These are phyloP conservation scores for Apostichopus californicus DNA, from an alignment of 35 echinoderm and acorn worm species.

Conservation along the genomic window DNA sequence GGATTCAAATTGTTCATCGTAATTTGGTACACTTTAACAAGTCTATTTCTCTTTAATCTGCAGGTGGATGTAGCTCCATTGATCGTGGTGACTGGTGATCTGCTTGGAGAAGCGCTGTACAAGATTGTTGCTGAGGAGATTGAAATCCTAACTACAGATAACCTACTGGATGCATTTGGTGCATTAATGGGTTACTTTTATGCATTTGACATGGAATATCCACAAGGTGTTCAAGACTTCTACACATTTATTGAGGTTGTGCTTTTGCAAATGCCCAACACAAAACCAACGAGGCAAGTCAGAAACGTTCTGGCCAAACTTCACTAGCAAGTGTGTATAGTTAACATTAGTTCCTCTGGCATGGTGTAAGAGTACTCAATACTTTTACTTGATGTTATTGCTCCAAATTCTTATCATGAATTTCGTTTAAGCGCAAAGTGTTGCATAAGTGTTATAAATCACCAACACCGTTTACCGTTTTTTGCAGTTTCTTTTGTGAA, in stretches of 20 bases:
- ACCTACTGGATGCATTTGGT: background rate
- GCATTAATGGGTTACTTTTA: background rate
- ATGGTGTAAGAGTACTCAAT: too few relatives aligned
- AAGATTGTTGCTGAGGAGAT: slow-evolving; percentile 2
- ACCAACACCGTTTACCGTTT: too few relatives aligned
- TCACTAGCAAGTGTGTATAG: background rate
- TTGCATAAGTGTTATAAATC: too few relatives aligned
- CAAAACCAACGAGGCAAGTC: background rate
- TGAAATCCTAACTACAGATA: background rate
- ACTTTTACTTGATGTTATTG: too few relatives aligned
- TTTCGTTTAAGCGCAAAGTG: too few relatives aligned
- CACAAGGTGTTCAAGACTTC: background rate
- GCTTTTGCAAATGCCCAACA: background rate
- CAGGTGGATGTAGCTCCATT: background rate
- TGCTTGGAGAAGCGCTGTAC: background rate
- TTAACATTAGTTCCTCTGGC: too few relatives aligned
- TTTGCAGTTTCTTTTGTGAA: too few relatives aligned
- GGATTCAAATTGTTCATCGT: too few relatives aligned
- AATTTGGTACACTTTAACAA: too few relatives aligned
- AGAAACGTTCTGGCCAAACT: background rate
- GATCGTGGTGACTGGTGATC: background rate
- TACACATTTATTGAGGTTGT: slow-evolving; percentile 10
- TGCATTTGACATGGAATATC: slow-evolving; percentile 7
- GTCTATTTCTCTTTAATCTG: background rate
- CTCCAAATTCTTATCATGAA: too few relatives aligned